Percentiles rank a stretch among this genome's conserved stretches.
Conservation (phyloP, 2,888 invertebrate genomes). For the Euproctis similis region DNA sequence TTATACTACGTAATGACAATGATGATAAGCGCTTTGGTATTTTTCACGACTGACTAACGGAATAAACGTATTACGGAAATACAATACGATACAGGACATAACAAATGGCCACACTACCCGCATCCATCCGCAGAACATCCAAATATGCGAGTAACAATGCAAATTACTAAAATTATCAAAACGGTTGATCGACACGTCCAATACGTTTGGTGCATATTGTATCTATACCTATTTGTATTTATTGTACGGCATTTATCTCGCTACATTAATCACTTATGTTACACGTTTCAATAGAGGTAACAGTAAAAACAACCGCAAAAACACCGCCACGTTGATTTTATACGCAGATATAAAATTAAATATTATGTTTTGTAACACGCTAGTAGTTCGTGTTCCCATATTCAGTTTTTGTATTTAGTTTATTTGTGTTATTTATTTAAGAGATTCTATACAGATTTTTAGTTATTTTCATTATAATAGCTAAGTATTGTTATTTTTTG, state of each 20-base stretch:
- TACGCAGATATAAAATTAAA: constrained; percentile 14
- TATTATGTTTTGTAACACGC: constrained; percentile 8
- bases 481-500: too few relatives aligned
- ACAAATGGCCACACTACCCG: too few relatives aligned
- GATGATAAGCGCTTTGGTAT: too few relatives aligned
- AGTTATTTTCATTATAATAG: too few relatives aligned
- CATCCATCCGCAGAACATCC: constrained; percentile 11
- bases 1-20: too few relatives aligned
- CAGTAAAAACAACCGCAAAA: constrained; percentile 12
- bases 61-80: too few relatives aligned
- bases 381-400: constrained; percentile 2
- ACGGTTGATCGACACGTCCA: constrained; percentile 22
- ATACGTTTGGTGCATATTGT: constrained; percentile 22
- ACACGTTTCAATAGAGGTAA: constrained; percentile 18
- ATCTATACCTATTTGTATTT: too few relatives aligned
- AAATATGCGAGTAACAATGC: constrained; percentile 27
- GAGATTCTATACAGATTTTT: background rate
- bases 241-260: constrained; percentile 24
- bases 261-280: constrained; percentile 26
- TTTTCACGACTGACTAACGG: too few relatives aligned
- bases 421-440: constrained; percentile 1
- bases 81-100: too few relatives aligned
- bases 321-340: constrained; percentile 14
- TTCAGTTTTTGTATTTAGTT: too few relatives aligned
- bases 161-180: constrained; percentile 26